Conservation (phyloP, 2,113 vertebrate species). For the Daboia siamensis region DNA sequence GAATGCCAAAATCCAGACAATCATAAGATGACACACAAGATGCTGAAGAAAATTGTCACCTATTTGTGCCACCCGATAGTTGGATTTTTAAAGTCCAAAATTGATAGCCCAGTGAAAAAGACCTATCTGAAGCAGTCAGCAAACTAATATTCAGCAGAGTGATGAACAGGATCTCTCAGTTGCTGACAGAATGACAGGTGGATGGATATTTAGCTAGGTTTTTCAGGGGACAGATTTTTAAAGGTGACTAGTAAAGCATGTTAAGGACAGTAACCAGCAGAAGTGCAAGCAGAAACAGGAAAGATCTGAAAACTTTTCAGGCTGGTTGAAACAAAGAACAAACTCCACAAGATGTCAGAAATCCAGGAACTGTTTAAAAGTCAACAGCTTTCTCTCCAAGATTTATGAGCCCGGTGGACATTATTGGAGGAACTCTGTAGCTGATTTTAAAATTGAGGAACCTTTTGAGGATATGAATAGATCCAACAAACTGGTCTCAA, state of each 20-base stretch:
- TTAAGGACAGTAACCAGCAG: not conserved
- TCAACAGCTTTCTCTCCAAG: not conserved
- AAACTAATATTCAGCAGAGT: not conserved
- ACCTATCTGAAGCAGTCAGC: not conserved
- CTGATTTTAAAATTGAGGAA: not conserved
- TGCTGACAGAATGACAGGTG: not conserved
- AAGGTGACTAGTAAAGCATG: not conserved
- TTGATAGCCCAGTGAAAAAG: not conserved
- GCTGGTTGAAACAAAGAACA: not conserved
- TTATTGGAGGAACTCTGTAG: not conserved
- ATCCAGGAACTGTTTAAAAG: not conserved
- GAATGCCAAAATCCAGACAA: not conserved
- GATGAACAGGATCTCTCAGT: not conserved
- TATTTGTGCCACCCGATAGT: not conserved
- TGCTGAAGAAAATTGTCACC: not conserved
- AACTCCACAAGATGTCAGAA: not conserved
- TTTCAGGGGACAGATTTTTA: not conserved
- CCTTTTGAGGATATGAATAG: not conserved
- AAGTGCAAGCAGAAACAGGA: not conserved
- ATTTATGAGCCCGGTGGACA: not conserved
- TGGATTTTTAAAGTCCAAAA: not conserved
- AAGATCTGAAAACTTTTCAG: not conserved
- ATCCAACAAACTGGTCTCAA: not conserved
- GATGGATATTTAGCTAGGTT: not conserved
- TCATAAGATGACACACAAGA: not conserved